Conservation (phyloP, 2,888 invertebrate species). For the Mythimna loreyi region DNA sequence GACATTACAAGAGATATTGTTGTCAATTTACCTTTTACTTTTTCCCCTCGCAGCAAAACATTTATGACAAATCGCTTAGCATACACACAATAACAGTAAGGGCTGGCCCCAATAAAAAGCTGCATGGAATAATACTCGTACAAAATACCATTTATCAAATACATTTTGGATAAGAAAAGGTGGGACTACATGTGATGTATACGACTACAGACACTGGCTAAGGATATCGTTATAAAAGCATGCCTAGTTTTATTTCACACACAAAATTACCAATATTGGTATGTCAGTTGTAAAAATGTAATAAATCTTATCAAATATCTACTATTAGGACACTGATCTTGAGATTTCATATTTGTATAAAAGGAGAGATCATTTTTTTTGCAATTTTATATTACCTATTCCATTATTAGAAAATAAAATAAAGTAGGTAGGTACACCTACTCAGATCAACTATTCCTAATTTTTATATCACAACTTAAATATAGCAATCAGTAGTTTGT, state of each 20-base stretch:
- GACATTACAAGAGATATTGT: conserved; percentile 18
- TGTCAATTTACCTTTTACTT: conserved; percentile 15
- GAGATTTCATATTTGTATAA: conserved; percentile 33
- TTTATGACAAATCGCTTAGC: conserved; percentile 1
- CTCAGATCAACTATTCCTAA: background rate
- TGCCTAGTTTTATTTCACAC: conserved; percentile 39
- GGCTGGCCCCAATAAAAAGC: conserved; percentile 23
- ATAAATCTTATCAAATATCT: conserved; percentile 39
- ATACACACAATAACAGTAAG: conserved; percentile 17
- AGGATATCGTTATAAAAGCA: conserved; percentile 30
- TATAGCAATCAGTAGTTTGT: conserved; percentile 4
- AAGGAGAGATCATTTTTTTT: conserved; percentile 10
- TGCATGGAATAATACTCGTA: conserved; percentile 35
- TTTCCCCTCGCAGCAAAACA: conserved; percentile 17
- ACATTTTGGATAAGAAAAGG: conserved; percentile 47
- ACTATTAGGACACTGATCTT: conserved; percentile 49
- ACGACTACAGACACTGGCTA: conserved; percentile 39
- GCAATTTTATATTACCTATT: background rate
- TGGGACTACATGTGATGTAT: conserved; percentile 44
- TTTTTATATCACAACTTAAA: conserved; percentile 1
- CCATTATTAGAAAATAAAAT: conserved; percentile 10
- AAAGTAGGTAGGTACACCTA: background rate
- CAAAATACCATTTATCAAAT: conserved; percentile 43
- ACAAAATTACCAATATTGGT: conserved; percentile 55
- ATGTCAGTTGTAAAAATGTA: conserved; percentile 44